Conservation (phyloP, 2,888 invertebrate genomes). For the Abscondita cerata region DNA sequence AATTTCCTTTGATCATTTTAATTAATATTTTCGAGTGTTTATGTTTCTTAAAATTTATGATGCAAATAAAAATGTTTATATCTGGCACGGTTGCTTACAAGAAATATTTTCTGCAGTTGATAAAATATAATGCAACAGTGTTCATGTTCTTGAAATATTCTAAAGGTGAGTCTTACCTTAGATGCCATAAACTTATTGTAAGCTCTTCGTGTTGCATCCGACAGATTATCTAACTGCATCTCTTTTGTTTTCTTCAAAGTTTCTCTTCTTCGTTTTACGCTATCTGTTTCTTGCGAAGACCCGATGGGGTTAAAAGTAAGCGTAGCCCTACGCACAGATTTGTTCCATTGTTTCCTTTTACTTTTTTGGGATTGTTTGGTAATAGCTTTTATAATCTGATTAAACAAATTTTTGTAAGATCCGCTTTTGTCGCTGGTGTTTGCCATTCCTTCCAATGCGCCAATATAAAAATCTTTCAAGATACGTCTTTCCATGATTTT, state of each 20-base stretch:
- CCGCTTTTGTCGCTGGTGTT: conserved; percentile 73
- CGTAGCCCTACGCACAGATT: conserved; percentile 77
- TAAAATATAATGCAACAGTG: too few relatives aligned
- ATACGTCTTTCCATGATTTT: conserved; percentile 86
- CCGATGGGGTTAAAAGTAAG: conserved; percentile 79
- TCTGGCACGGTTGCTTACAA: too few relatives aligned
- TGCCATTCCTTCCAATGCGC: conserved; percentile 82
- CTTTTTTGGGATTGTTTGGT: conserved; percentile 62
- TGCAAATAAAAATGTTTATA: too few relatives aligned
- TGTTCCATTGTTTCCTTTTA: conserved; percentile 84
- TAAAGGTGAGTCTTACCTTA: not conserved
- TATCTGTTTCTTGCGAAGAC: conserved; percentile 71
- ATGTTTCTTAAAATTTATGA: too few relatives aligned
- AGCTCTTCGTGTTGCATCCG: conserved; percentile 81
- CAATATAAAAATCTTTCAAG: conserved; percentile 89
- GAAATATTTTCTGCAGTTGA: too few relatives aligned
- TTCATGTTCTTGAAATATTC: too few relatives aligned
- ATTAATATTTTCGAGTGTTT: too few relatives aligned
- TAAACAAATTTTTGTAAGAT: conserved; percentile 80
- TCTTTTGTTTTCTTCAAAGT: conserved; percentile 73
- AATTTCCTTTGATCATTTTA: too few relatives aligned
- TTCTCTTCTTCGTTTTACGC: conserved; percentile 69
- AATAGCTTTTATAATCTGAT: conserved; percentile 82
- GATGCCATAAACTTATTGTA: conserved; percentile 87
- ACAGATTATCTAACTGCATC: conserved; percentile 62